A percentile compares a stretch with the other conserved stretches of the same genome.
Evolutionary conservation across 2,113 vertebrate genomes (phyloP).

Genomic region (Syrmaticus mikado): DNA sequence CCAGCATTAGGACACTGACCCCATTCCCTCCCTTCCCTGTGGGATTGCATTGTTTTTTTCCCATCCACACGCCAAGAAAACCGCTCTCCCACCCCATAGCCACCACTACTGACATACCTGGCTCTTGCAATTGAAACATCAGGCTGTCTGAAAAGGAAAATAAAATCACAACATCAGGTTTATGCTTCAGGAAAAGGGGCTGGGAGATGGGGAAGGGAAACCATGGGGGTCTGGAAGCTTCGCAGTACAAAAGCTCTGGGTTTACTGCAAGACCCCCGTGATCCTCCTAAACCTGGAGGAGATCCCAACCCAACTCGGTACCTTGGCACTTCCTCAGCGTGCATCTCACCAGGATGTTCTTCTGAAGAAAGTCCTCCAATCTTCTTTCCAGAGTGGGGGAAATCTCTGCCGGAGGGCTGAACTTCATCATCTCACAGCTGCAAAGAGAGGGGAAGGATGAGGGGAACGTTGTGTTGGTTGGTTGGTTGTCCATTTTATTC

Average conservation of each 20-base stretch:
- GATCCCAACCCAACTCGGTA: accelerated
- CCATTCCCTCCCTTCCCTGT: not conserved
- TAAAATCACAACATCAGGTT: not conserved
- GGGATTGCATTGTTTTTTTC: accelerated
- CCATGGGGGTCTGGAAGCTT: not conserved
- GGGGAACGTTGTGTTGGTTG: not conserved
- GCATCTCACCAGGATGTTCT: not conserved
- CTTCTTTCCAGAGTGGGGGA: not conserved
- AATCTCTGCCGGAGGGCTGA: not conserved
- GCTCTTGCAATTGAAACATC: conserved; percentile 20
- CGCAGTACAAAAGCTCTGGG: not conserved
- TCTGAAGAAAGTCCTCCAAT: not conserved
- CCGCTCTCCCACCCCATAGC: not conserved
- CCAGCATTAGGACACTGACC: accelerated
- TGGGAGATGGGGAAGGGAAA: not conserved
- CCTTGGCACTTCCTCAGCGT: conserved; percentile 13
- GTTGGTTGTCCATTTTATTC: not conserved
- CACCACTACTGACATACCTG: not conserved
- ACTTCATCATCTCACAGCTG: conserved; percentile 20
- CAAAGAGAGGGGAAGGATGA: not conserved
- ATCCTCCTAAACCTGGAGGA: not conserved
- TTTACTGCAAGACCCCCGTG: not conserved
- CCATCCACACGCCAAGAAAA: no score
- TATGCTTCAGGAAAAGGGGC: accelerated
- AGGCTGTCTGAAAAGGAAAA: conserved; percentile 4